Conservation (phyloP, 2,888 invertebrate species). For the Laspeyria flexula region DNA sequence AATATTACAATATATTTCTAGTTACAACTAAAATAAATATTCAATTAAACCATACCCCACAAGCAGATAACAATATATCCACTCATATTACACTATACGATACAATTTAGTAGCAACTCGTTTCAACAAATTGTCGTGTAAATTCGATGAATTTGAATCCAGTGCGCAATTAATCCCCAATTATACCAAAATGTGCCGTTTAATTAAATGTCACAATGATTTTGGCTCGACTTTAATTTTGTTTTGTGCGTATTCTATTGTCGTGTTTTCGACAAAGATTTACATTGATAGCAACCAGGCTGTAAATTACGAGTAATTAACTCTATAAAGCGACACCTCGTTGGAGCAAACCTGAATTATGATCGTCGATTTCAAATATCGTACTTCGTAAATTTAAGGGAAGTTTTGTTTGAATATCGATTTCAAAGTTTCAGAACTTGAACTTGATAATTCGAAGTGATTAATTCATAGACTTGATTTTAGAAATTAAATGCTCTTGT, state of each 20-base stretch:
- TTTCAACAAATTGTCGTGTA: conserved; percentile 66
- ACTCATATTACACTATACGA: conserved; percentile 21
- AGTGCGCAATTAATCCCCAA: conserved; percentile 69
- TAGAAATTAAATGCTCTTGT: too few relatives aligned
- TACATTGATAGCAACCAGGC: conserved; percentile 57
- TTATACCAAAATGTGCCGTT: conserved; percentile 65
- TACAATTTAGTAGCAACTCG: conserved; percentile 36
- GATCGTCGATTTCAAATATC: conserved; percentile 18
- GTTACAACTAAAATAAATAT: neutral
- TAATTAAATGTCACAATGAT: conserved; percentile 70
- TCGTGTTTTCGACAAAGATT: conserved; percentile 55
- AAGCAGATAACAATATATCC: conserved; percentile 2
- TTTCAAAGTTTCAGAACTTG: neutral
- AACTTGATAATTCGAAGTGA: neutral
- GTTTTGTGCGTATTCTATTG: conserved; percentile 65
- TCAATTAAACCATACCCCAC: neutral
- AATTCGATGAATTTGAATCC: conserved; percentile 65
- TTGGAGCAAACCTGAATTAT: conserved; percentile 38
- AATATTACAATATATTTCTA: too few relatives aligned
- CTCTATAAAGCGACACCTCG: conserved; percentile 41
- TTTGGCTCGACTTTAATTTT: conserved; percentile 65
- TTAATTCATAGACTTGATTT: neutral
- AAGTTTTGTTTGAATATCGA: neutral
- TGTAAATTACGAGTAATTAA: conserved; percentile 57
- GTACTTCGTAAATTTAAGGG: conserved; percentile 3